Base-by-base conservation (phyloP, 2,888 invertebrate species). In the Luffia ferchaultella region DNA sequence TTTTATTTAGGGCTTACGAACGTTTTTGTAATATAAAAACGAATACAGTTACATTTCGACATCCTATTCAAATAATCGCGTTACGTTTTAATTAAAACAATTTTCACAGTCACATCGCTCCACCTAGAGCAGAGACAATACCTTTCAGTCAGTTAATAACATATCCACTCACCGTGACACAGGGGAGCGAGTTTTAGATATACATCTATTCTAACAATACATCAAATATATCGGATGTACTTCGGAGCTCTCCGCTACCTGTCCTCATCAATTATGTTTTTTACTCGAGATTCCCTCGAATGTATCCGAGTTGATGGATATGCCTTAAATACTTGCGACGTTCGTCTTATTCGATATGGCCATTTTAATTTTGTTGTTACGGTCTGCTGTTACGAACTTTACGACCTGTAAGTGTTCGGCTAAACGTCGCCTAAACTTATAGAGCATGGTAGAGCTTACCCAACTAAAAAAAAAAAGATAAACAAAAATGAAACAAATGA, bases 201-300 rank as follows among this genome's bases (percentile, higher is more conserved):
- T 62, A 62, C 63, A 72, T 74, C 72, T 67, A 61, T 64, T 64
- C 67, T 61, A 65, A 68, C 65, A 64, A 74, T 72, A 68, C 65
- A 69, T 71, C 70, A 70, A 65, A 70, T 16, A 46, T 41, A 17
- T 18, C 18, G 40, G 42, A 42, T 20, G 49, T 46, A n/a, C 45
- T 18, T 7, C 18, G 18, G 19, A 45, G 45, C 45, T 45, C 30
- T 52, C 43, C 49, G 62, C 65, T 75, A 76, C 74, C 76, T 78
- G 76, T 76, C 77, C 70, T 70, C 77, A 80, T 82, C 79, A 80
- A 78, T 79, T 76, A 79, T 63, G 62, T 73, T 77, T 77, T 75
- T 79, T 76, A 71, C 69, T 66, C 64, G 53, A 60, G 65, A 66
- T 66, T 60, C 59, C 61, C 66, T 68, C 67, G 63, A 67, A 69